These are phyloP conservation scores for Zosterops borbonicus DNA, from an alignment of 2,113 vertebrate genomes.

Conservation along the genomic window DNA sequence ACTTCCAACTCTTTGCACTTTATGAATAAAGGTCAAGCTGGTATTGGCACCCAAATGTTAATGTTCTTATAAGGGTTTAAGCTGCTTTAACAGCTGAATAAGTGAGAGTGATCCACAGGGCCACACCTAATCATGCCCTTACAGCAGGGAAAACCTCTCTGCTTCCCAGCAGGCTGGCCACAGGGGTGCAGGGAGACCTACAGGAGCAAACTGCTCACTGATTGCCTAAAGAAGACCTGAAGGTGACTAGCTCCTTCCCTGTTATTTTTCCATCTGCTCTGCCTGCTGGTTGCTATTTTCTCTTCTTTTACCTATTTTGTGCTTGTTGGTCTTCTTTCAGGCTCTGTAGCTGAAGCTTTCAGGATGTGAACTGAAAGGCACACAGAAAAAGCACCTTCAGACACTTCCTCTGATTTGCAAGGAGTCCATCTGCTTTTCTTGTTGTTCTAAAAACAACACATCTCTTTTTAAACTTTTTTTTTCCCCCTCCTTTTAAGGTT, in stretches of 20 bases:
- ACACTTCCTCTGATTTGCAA: background rate
- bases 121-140: slow-evolving; percentile 74
- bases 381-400: background rate
- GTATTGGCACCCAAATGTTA: slow-evolving; percentile 84
- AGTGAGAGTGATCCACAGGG: slow-evolving; percentile 76
- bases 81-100: slow-evolving; percentile 85
- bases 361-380: background rate
- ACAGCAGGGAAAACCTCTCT: background rate
- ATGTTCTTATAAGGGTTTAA: slow-evolving; percentile 85
- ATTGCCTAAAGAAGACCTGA: background rate
- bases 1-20: slow-evolving; percentile 83
- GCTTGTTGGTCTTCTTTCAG: background rate
- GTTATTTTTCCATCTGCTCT: background rate
- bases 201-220: background rate
- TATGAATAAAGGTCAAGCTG: slow-evolving; percentile 85
- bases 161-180: background rate
- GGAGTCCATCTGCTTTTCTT: background rate
- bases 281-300: background rate
- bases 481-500: background rate
- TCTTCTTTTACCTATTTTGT: background rate
- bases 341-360: background rate
- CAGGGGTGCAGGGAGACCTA: background rate
- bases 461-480: background rate
- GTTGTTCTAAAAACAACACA: background rate
- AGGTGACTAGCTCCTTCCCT: background rate